These are phyloP conservation scores for Coelopa frigida DNA, from an alignment of 1,140 invertebrate genomes.

Conservation along the genomic window DNA sequence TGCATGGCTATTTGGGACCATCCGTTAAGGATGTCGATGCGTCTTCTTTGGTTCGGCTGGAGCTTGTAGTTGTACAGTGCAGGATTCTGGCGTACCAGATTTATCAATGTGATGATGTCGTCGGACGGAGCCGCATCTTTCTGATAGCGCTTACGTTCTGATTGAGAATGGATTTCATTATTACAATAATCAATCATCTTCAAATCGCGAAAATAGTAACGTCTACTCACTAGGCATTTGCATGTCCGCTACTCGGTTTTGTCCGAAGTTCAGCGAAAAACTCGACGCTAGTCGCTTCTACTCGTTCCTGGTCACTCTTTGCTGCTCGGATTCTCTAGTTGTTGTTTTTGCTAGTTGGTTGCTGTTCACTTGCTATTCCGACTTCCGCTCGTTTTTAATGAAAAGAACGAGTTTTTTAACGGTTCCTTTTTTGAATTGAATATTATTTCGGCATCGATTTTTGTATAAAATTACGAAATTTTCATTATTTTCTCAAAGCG, in stretches of 20 bases:
- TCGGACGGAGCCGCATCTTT: slow-evolving; percentile 40
- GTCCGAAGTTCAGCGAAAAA: no score
- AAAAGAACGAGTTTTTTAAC: no score
- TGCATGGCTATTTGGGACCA: slow-evolving; percentile 36
- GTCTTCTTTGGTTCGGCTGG: slow-evolving; percentile 34
- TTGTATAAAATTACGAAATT: no score
- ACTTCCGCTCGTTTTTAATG: slow-evolving; percentile 9
- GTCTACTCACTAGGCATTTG: slow-evolving; percentile 3
- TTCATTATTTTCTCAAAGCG: no score
- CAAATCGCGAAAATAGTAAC: no score
- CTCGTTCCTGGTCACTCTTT: slow-evolving; percentile 5
- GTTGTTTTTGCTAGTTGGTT: slow-evolving; percentile 8
- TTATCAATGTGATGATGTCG: slow-evolving; percentile 37
- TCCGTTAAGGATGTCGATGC: slow-evolving; percentile 33
- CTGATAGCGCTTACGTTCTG: slow-evolving; percentile 41
- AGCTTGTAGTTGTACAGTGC: slow-evolving; percentile 41
- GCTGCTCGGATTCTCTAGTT: slow-evolving; percentile 8
- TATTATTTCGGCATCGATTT: no score
- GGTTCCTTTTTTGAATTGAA: no score
- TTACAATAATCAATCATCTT: background rate
- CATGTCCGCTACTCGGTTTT: no score
- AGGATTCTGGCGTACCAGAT: slow-evolving; percentile 39
- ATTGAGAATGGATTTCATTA: background rate
- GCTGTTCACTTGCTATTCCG: no score
- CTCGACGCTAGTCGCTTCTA: slow-evolving; percentile 5